Base-by-base conservation (phyloP, 2,113 vertebrate species). In the Catagonus wagneri region DNA sequence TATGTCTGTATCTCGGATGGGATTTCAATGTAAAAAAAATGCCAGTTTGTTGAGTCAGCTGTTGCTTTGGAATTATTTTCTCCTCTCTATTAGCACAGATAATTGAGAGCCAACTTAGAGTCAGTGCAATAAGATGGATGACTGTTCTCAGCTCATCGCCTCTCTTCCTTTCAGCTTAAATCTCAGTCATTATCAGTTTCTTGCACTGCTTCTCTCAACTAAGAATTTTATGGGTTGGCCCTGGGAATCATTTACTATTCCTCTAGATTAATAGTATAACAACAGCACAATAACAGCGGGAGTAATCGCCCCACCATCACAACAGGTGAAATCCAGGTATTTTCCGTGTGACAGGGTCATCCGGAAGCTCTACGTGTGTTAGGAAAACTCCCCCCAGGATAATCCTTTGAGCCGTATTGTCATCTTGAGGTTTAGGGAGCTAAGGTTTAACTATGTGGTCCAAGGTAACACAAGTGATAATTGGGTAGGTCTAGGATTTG, bases 41-140 rank as follows among this genome's bases (percentile, higher is more conserved):
- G 19, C 63, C 29, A 96, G 66, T 52, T 96, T 83, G 44, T 54
- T 63, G 79, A 91, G 80, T 95, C 83, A 83, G 58, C 68, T 88
- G 54, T 63, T 89, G 76, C 85, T 93, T 63, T 65, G 65, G 66
- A 93, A 90, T 93, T 87, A 54, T 90, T 94, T 93, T 84, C 32
- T 93, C 39, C 63, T 27, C 34, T 69, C 61, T 83, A 54, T 94
- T 96, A 93, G 83, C 87, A 83, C 61, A 85, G 91, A 81, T 91
- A 96, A 95, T 90, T 95, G 95, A 96, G 69, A 78, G 58, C 71
- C 88, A 90, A 96, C 34, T 90, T 95, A 63, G 78, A 86, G 86
- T 84, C 74, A 88, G 36, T 56, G 61, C 13, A 54, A 72, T 34
- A 90, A 95, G 81, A 94, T 25, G 65, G 58, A 97, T 93, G 66